These are phyloP conservation scores for Subanguina moxae DNA, from an alignment of 1,140 invertebrate species.

Conservation along the genomic window DNA sequence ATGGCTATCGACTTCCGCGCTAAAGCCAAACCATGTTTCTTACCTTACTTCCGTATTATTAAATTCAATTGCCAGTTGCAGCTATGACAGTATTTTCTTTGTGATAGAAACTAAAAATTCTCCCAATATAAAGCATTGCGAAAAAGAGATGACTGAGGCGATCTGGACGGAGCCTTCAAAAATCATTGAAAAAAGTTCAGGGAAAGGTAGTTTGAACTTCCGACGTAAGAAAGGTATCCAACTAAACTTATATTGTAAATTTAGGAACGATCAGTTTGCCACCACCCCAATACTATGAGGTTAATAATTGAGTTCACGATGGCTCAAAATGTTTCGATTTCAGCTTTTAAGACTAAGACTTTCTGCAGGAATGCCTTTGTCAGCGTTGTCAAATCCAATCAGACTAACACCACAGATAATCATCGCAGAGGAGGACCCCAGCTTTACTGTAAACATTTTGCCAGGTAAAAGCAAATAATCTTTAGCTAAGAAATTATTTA, in stretches of 20 bases:
- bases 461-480: no score
- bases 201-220: conserved; percentile 14
- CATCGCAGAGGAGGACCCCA: conserved; percentile 8
- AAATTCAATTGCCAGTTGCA: background rate
- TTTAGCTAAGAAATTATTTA: no score
- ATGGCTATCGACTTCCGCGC: no score
- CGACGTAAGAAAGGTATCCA: background rate
- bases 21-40: conserved; percentile 1
- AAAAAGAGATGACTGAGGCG: conserved; percentile 32
- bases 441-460: conserved; percentile 9
- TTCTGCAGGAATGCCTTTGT: conserved; percentile 12
- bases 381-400: conserved; percentile 15
- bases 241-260: background rate
- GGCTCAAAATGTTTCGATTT: background rate
- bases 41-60: no score
- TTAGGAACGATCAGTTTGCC: conserved; percentile 26
- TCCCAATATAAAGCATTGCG: conserved; percentile 12
- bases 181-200: conserved; percentile 23
- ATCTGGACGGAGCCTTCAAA: conserved; percentile 27
- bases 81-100: conserved; percentile 38
- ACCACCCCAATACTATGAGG: conserved; percentile 39
- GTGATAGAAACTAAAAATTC: conserved; percentile 8
- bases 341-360: conserved; percentile 3
- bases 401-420: conserved; percentile 26
- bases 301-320: background rate